Evolutionary conservation across 2,113 vertebrate genomes (phyloP).

Genomic region (Hydropotes inermis): DNA sequence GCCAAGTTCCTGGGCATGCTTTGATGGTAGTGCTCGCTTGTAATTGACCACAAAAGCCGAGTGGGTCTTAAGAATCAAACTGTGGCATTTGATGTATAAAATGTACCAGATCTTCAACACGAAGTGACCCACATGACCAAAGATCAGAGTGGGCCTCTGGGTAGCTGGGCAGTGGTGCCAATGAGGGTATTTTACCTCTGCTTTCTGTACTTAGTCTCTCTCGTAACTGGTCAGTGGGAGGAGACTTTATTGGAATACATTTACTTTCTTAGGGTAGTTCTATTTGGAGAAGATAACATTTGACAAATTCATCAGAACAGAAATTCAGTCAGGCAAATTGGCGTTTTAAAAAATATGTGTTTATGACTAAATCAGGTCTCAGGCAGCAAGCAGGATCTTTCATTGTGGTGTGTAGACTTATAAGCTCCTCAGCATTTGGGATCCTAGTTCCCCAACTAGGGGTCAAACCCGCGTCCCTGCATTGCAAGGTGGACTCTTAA

Average conservation of each 20-base stretch:
- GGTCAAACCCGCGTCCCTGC: background rate
- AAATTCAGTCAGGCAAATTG: background rate
- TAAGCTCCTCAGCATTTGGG: background rate
- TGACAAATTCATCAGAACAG: background rate
- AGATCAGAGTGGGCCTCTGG: background rate
- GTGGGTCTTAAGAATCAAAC: background rate
- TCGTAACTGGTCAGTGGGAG: background rate
- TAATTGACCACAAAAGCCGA: background rate
- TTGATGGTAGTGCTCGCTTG: background rate
- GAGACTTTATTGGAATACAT: background rate
- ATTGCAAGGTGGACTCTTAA: background rate
- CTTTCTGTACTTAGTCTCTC: background rate
- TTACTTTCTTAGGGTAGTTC: background rate
- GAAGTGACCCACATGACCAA: fast-evolving
- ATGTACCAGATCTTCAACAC: background rate
- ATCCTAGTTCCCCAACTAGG: background rate
- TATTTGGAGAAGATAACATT: background rate
- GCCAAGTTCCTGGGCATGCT: background rate
- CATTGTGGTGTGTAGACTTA: background rate
- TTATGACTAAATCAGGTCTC: background rate
- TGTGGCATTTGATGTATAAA: background rate
- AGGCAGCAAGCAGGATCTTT: background rate
- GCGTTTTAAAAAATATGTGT: background rate
- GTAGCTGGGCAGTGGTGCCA: background rate
- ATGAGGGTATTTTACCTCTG: background rate